Conservation (phyloP, 2,113 vertebrate species). For the Pitta sordida region DNA sequence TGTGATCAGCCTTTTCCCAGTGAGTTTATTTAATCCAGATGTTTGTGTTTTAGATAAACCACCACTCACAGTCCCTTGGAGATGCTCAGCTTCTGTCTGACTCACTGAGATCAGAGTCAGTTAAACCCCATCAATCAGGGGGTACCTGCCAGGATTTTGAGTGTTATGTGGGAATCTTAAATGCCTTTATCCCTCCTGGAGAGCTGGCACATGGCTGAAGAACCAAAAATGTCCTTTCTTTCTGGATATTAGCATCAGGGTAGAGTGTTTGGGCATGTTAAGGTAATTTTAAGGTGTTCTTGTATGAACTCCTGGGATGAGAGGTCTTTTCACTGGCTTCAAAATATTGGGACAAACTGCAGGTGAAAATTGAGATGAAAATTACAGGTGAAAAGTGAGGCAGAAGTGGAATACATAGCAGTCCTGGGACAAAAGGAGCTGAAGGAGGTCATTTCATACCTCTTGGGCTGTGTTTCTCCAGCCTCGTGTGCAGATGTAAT, state of each 20-base stretch:
- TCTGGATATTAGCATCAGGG: background rate
- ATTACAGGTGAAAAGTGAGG: background rate
- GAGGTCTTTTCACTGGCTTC: background rate
- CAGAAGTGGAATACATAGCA: background rate
- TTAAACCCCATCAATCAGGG: background rate
- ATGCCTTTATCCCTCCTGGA: background rate
- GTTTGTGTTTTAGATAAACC: background rate
- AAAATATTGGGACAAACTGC: background rate
- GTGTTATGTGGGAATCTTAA: background rate
- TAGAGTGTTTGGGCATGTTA: background rate
- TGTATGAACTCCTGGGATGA: background rate
- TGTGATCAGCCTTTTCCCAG: background rate
- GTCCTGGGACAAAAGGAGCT: background rate
- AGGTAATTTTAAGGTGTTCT: background rate
- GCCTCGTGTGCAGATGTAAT: background rate
- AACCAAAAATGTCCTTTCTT: background rate
- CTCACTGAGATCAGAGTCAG: background rate
- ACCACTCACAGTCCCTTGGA: background rate
- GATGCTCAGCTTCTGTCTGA: background rate
- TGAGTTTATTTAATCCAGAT: background rate
- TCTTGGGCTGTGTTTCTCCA: background rate
- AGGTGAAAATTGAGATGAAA: background rate
- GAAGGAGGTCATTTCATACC: accelerated
- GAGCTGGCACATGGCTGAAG: background rate
- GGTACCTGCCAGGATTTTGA: background rate